A percentile compares a stretch with the other conserved stretches of the same genome.
phyloP scores from a whole-genome alignment of 1,140 invertebrate species.

The Euura saliciscinereae region DNA sequence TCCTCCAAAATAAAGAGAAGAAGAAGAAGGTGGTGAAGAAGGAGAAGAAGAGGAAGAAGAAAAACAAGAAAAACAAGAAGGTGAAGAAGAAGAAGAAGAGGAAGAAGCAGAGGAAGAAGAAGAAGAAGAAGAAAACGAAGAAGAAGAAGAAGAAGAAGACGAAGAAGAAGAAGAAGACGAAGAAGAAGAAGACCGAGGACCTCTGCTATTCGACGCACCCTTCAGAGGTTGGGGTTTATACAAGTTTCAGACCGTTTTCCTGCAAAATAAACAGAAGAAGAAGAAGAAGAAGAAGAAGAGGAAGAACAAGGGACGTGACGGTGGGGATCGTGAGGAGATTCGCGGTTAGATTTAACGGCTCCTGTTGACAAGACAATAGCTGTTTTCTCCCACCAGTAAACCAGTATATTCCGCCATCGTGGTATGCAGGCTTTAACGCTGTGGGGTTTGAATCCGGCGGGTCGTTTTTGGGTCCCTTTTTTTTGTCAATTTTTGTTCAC shows the following conservation, averaged over 20 bases:
- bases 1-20: too few species aligned
- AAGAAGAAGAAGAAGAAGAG: conserved; percentile 4
- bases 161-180: not conserved
- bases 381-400: conserved; percentile 45
- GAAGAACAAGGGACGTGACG: not conserved
- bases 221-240: too few species aligned
- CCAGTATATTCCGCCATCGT: conserved; percentile 40
- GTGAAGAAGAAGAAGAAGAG: conserved; percentile 1
- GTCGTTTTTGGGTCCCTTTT: conserved; percentile 19
- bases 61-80: too few species aligned
- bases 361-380: conserved; percentile 55
- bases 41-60: too few species aligned
- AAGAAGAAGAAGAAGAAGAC: too few species aligned
- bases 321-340: conserved; percentile 49
- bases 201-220: too few species aligned
- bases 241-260: too few species aligned
- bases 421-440: conserved; percentile 34
- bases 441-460: conserved; percentile 24
- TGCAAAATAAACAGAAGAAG: not conserved
- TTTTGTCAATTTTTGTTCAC: conserved; percentile 18
- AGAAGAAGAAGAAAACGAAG: not conserved
- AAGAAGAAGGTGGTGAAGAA: too few species aligned
- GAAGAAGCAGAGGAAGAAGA: not conserved
- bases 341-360: conserved; percentile 52
- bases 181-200: too few species aligned